phyloP scores from a whole-genome alignment of 1,140 invertebrate species.

The Leptopilina clavipes region DNA sequence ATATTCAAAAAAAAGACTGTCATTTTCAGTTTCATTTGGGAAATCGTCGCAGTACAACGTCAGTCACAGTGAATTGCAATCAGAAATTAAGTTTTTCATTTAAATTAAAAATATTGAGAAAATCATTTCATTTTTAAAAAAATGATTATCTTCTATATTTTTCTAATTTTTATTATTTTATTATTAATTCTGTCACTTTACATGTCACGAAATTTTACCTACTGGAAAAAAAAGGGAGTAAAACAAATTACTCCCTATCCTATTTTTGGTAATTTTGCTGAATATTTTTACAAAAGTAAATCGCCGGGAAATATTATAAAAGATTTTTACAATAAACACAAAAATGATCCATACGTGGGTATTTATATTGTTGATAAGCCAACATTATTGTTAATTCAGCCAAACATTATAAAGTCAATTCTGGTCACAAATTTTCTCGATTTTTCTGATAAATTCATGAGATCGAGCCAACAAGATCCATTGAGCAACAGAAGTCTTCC shows the following conservation, averaged over 20 bases:
- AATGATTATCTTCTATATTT: too few species aligned
- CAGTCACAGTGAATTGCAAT: too few species aligned
- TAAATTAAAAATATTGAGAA: too few species aligned
- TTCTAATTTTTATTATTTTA: not conserved
- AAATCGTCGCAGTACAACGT: too few species aligned
- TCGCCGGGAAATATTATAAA: not conserved
- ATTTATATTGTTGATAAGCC: not conserved
- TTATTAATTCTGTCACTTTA: not conserved
- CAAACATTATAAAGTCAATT: not conserved
- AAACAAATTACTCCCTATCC: not conserved
- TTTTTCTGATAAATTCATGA: constrained; percentile 2
- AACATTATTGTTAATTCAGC: not conserved
- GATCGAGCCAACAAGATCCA: not conserved
- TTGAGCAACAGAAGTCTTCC: not conserved
- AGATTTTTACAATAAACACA: not conserved
- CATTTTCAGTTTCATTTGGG: too few species aligned
- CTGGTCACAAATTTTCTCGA: not conserved
- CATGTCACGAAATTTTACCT: not conserved
- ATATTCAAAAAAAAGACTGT: too few species aligned
- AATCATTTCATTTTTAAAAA: too few species aligned
- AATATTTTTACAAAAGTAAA: not conserved
- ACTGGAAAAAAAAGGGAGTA: not conserved
- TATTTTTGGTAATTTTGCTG: not conserved
- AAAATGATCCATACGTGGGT: not conserved
- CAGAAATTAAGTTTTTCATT: too few species aligned